Conservation (phyloP, 2,113 vertebrate species). For the Caloenas nicobarica region DNA sequence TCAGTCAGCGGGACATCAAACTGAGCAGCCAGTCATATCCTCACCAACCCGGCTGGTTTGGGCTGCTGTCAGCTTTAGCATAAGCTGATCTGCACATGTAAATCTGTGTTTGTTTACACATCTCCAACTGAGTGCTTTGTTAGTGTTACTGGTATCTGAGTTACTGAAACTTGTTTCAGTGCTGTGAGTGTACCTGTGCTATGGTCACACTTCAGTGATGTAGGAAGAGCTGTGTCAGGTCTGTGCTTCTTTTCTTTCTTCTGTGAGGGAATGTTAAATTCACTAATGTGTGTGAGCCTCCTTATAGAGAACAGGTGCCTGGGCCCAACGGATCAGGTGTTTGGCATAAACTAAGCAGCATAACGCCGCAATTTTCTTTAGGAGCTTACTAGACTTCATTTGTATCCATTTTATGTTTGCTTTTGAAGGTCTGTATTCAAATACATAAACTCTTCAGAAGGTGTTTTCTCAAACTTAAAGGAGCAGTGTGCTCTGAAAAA, state of each 20-base stretch:
- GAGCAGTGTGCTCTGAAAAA: not conserved
- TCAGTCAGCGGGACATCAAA: not conserved
- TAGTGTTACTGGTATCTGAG: not conserved
- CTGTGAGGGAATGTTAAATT: not conserved
- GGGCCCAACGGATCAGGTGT: not conserved
- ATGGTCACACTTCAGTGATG: not conserved
- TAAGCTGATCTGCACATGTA: rapidly evolving
- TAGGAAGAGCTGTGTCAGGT: not conserved
- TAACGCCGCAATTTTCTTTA: not conserved
- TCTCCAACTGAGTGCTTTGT: not conserved
- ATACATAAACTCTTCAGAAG: not conserved
- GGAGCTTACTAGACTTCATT: not conserved
- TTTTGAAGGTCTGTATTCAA: not conserved
- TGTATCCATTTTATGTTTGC: not conserved
- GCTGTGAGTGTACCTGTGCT: rapidly evolving
- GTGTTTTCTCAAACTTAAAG: not conserved
- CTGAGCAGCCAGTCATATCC: not conserved
- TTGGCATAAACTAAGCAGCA: not conserved
- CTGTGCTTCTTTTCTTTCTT: not conserved
- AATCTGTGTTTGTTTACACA: not conserved
- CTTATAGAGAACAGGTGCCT: not conserved
- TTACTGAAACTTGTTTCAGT: not conserved
- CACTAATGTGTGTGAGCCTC: not conserved
- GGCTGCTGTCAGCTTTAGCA: not conserved
- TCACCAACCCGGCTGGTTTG: not conserved